Conservation (phyloP, 2,797 vertebrate species). For the Limnodromus scolopaceus region DNA sequence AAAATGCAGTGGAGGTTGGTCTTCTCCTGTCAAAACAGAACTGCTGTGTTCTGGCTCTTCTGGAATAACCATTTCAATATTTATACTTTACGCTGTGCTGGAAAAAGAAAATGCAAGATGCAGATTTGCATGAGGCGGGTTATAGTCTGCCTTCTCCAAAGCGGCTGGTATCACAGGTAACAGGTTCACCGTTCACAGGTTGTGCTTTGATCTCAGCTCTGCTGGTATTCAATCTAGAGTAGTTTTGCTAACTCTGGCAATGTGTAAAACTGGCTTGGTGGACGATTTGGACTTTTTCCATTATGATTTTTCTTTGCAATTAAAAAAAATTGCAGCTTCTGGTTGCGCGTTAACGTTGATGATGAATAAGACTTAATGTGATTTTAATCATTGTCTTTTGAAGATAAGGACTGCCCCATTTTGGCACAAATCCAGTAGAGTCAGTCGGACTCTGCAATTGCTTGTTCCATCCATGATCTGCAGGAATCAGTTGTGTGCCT, state of each 20-base stretch:
- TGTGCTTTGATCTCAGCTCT: neutral
- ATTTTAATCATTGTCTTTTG: neutral
- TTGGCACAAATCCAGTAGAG: neutral
- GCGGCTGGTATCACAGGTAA: fast-evolving
- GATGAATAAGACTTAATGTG: neutral
- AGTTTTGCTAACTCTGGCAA: neutral
- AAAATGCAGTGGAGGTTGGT: neutral
- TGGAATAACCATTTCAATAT: neutral
- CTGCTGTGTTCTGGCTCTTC: neutral
- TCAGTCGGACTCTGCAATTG: neutral
- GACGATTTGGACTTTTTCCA: neutral
- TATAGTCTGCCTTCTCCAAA: neutral
- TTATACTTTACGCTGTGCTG: constrained; percentile 67
- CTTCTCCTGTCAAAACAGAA: constrained; percentile 82
- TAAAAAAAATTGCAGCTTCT: neutral
- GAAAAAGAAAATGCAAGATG: constrained; percentile 84
- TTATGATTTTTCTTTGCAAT: neutral
- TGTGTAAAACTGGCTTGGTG: neutral
- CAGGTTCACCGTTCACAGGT: neutral
- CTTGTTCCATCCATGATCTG: neutral
- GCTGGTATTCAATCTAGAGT: fast-evolving
- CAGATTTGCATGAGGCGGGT: constrained; percentile 77
- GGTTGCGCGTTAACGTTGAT: fast-evolving
- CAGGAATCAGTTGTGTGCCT: neutral
- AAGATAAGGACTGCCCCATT: neutral